Percentiles rank a stretch among this genome's conserved stretches.
Evolutionary conservation across 2,888 invertebrate species (phyloP).

Genomic region (Willowsia nigromaculata): DNA sequence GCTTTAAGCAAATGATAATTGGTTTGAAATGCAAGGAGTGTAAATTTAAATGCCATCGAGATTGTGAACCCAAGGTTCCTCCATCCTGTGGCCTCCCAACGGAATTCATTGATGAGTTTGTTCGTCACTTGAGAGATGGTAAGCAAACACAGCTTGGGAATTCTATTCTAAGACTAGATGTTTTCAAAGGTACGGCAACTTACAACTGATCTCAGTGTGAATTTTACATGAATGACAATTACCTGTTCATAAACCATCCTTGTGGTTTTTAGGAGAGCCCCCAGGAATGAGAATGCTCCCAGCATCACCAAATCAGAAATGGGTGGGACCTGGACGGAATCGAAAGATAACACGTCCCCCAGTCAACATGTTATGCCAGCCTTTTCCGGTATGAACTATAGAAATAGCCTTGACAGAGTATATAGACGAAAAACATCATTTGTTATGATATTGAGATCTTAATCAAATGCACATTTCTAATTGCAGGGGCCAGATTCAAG

Average conservation of each 20-base stretch:
- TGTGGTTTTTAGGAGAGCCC: constrained; percentile 69
- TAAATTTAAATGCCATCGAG: constrained; percentile 93
- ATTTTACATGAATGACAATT: too few relatives aligned
- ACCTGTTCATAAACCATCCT: too few relatives aligned
- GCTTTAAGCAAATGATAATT: constrained; percentile 93
- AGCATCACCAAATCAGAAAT: constrained; percentile 76
- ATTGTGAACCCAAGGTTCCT: constrained; percentile 94
- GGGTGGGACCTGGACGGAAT: constrained; percentile 67
- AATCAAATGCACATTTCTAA: not conserved
- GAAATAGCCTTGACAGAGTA: not conserved
- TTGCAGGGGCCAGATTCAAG: constrained; percentile 88
- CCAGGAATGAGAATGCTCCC: constrained; percentile 69
- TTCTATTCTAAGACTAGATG: too few relatives aligned
- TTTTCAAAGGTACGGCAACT: too few relatives aligned
- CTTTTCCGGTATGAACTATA: constrained; percentile 82
- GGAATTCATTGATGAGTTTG: constrained; percentile 90
- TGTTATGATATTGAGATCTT: too few relatives aligned
- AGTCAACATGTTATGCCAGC: constrained; percentile 82
- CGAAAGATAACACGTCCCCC: constrained; percentile 77
- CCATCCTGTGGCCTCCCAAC: constrained; percentile 95
- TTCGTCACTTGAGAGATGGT: constrained; percentile 83
- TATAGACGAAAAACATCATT: too few relatives aligned
- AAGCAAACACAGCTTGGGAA: constrained; percentile 71
- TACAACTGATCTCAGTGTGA: too few relatives aligned
- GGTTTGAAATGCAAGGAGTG: constrained; percentile 96